Evolutionary conservation across 2,888 invertebrate species (phyloP), one percentile per base, ranked within the genome.

Genomic region (Tenthredo amoena): DNA sequence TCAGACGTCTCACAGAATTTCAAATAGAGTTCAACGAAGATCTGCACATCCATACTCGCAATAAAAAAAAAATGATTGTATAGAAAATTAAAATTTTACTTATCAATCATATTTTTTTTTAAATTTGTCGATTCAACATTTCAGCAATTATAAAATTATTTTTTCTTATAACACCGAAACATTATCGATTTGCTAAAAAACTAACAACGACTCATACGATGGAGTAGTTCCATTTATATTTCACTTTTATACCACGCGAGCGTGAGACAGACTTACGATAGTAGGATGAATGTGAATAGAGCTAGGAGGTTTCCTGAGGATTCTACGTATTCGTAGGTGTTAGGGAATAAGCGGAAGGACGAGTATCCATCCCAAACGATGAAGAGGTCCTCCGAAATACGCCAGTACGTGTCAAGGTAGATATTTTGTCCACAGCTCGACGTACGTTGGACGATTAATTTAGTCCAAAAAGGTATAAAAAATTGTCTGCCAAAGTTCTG

Each of bases 331-430:
- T 43, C 43, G 37, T 74, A 74, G 40, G 43, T 21, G 74, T 21
- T 43, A 43, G 74, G 47, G 21, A 43, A 74, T n/a, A 9, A 3
- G 74, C 5, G 43, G 0, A 74, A 12, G 34, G 68, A 68, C 68
- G 34, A 65, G 31, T 43, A 43, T 43, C 43, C 7, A 74, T 47
- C 74, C 74, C 21, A 43, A 43, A 47, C 74, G n/a, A 26, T 43
- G 74, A 34, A 74, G 74, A 74, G 47, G 21, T 74, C 74, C 74
- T 74, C 74, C 40, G 21, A 43, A 74, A 74, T 43, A 74, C 26
- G 15, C 43, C 26, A 12, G n/a, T 43, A 43, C 74, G 74, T 43
- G 40, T 43, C 43, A 43, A 47, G 26, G 74, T 10, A 74, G 21
- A 74, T 40, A 47, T 74, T 74, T 74, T 74, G 74, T 74, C 74